Conservation (phyloP, 30 jellyfish, hydroid and myxozoan species). For the Pelagia noctiluca region DNA sequence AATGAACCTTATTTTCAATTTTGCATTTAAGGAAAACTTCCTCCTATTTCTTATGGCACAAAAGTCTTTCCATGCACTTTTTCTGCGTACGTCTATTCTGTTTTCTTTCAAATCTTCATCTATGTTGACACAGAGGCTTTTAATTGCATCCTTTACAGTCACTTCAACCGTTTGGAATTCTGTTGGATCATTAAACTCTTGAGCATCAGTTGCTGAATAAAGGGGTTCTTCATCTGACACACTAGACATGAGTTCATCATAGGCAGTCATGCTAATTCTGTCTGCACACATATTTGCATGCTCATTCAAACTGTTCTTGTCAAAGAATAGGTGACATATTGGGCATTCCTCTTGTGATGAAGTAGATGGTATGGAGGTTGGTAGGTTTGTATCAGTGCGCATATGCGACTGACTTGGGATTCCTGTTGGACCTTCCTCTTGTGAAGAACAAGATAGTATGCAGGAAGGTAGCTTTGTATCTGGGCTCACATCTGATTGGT, state of each 20-base stretch:
- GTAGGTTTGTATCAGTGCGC: neutral
- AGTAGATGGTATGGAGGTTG: neutral
- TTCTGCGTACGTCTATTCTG: neutral
- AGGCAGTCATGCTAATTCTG: neutral
- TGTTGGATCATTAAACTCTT: neutral
- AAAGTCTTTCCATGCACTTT: neutral
- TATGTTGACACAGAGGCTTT: neutral
- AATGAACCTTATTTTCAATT: neutral
- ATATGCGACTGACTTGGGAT: neutral
- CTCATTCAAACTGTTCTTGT: neutral
- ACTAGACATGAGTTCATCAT: slow-evolving; percentile 1
- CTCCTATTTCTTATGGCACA: neutral
- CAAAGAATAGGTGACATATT: neutral
- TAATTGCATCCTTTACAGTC: neutral
- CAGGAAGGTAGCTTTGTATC: neutral
- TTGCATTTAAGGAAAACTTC: neutral
- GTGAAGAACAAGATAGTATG: neutral
- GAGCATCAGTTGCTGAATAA: neutral
- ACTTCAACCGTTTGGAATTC: neutral
- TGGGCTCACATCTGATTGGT: neutral
- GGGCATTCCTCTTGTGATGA: slow-evolving; percentile 8
- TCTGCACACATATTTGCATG: neutral
- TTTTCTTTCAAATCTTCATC: neutral
- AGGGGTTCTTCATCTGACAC: neutral
- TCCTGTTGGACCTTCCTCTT: neutral